Conservation (phyloP, 2,888 invertebrate genomes). For the Macrophya alboannulata region DNA sequence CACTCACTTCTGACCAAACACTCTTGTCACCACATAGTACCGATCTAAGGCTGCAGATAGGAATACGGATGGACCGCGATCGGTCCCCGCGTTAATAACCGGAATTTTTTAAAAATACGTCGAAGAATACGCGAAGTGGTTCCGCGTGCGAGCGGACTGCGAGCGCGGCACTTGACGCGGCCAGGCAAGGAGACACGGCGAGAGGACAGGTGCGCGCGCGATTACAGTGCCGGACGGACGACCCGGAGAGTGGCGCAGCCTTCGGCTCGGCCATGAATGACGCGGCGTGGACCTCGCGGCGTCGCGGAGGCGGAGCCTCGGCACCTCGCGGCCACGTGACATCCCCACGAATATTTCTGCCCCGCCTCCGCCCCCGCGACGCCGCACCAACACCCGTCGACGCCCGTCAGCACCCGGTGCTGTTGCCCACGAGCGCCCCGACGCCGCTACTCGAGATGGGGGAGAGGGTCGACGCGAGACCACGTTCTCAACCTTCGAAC, state of each 20-base stretch:
- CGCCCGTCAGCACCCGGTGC: conserved; percentile 57
- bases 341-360: conserved; percentile 50
- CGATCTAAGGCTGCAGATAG: conserved; percentile 61
- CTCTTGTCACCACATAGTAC: conserved; percentile 68
- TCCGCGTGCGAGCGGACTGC: conserved; percentile 54
- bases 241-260: conserved; percentile 70
- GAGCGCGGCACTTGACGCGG: conserved; percentile 59
- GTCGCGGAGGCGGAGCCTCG: conserved; percentile 81
- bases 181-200: conserved; percentile 53
- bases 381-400: conserved; percentile 66
- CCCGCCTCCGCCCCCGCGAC: conserved; percentile 61
- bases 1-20: conserved; percentile 65
- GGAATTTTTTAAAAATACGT: not conserved
- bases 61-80: conserved; percentile 55
- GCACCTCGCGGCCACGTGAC: conserved; percentile 73
- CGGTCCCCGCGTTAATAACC: not conserved
- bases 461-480: conserved; percentile 16
- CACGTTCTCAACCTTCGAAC: conserved; percentile 63
- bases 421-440: conserved; percentile 45
- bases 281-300: conserved; percentile 67
- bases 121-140: not conserved
- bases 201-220: conserved; percentile 58
- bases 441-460: conserved; percentile 33
- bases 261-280: conserved; percentile 79
- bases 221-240: conserved; percentile 56